A percentile compares a stretch with the other conserved stretches of the same genome.
Evolutionary conservation across 2,113 vertebrate genomes (phyloP).

Genomic region (Tor tambroides): DNA sequence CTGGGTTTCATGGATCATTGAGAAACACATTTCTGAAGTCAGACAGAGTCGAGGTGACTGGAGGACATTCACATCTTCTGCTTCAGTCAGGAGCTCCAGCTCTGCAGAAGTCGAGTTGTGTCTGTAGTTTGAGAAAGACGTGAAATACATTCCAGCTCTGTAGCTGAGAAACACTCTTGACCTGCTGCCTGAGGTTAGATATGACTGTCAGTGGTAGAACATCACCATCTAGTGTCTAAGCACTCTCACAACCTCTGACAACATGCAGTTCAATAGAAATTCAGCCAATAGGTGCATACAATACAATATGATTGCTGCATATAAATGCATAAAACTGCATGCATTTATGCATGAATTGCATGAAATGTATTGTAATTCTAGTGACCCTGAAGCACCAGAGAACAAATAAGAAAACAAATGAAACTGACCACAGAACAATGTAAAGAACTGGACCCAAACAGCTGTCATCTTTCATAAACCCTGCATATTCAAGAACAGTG

Average conservation of each 20-base stretch:
- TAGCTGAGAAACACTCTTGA: too few relatives aligned
- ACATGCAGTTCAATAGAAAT: background rate
- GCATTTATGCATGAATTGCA: too few relatives aligned
- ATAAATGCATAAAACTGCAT: background rate
- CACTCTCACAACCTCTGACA: background rate
- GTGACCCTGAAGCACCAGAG: background rate
- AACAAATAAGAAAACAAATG: background rate
- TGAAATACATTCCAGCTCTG: background rate
- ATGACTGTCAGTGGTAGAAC: constrained; percentile 61
- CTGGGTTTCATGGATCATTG: background rate
- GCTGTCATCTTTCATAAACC: too few relatives aligned
- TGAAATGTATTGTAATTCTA: background rate
- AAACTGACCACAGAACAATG: background rate
- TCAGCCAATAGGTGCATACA: background rate
- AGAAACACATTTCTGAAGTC: background rate
- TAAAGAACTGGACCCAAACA: too few relatives aligned
- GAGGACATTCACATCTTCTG: background rate
- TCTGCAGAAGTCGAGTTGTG: background rate
- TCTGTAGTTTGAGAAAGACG: background rate
- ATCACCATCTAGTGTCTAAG: constrained; percentile 70
- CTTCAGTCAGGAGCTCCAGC: background rate
- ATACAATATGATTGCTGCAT: background rate
- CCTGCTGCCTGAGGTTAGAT: background rate
- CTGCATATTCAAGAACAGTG: too few relatives aligned
- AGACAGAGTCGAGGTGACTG: background rate